These are phyloP conservation scores for Cyphomyrmex costatus DNA, from an alignment of 1,140 invertebrate genomes.

Conservation along the genomic window DNA sequence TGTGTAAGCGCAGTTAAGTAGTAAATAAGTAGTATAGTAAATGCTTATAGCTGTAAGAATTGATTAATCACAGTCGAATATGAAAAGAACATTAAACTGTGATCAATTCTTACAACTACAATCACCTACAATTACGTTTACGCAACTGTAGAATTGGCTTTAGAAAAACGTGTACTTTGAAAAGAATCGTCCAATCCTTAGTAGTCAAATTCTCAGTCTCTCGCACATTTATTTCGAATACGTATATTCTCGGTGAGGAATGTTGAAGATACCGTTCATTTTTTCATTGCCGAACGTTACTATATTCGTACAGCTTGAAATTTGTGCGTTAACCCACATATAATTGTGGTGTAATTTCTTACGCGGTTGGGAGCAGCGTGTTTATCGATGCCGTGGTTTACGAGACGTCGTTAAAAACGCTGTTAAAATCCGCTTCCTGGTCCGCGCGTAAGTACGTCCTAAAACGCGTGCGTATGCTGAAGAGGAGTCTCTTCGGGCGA, in stretches of 20 bases:
- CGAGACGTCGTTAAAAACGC: constrained; percentile 61
- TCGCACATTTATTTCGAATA: background rate
- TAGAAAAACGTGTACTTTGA: background rate
- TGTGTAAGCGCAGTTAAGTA: too few species aligned
- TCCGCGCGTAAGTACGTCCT: constrained; percentile 13
- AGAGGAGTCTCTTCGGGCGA: constrained; percentile 7
- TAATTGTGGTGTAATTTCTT: constrained; percentile 49
- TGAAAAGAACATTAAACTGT: too few species aligned
- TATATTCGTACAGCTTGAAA: background rate
- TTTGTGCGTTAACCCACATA: constrained; percentile 18
- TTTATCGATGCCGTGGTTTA: constrained; percentile 56
- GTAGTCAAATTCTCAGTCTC: background rate
- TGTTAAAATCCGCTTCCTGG: constrained; percentile 55
- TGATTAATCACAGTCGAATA: too few species aligned
- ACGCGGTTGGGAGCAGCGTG: constrained; percentile 33
- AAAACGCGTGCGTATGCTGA: constrained; percentile 17
- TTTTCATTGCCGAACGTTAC: constrained; percentile 40
- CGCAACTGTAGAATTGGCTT: background rate
- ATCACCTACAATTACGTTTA: too few species aligned
- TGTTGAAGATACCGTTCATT: constrained; percentile 44
- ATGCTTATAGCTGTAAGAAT: too few species aligned
- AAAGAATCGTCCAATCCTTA: background rate
- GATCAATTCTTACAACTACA: too few species aligned
- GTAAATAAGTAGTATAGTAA: too few species aligned
- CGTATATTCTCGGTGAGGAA: constrained; percentile 8